Evolutionary conservation across 53 echinoderm and acorn worm genomes (phyloP), one percentile per base, ranked within the genome.

Genomic region (Echinometra lucunter): DNA sequence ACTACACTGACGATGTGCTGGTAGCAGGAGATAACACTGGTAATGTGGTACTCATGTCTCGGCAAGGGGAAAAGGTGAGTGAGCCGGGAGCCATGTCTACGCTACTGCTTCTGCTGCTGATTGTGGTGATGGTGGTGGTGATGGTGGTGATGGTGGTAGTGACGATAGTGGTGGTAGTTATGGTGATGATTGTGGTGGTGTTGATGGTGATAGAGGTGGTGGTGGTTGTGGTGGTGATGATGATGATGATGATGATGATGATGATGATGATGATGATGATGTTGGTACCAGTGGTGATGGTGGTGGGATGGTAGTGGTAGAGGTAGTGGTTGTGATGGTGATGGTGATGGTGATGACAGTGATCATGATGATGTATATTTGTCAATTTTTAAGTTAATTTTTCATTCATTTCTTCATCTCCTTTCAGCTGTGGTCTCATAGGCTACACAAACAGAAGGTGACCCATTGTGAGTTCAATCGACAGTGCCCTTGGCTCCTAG

Each of bases 391-490:
- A 66, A 18, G 25, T 23, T 66, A 21, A 66, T 66, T 66, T 66
- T 66, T 19, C 28, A 37, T 38, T 88, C 13, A 53, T 49, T 57
- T 16, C 2, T 40, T 17, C 66, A n/a, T 83, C 4, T 83, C 0
- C n/a, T 11, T 47, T 63, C 63, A 97, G 97, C 23, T 96, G 13
- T 97, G 96, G 97, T 70, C 74, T 1, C 74, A 95, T 19, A 57
- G 97, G 25, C 94, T 97, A 0, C 97, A 97, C 91, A 97, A 97
- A 56, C 49, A 56, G 89, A 97, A 97, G 83, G 96, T 94, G 45
- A 96, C 91, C 25, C 97, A 97, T 45, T 96, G 96, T 47, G 97
- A 97, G 78, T 97, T 97, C 94, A 97, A 97, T 89, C 74, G 63
- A 37, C 66, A 67, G 2, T 96, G 97, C 70, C 96, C 96, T 58